Evolutionary conservation across 2,113 vertebrate species (phyloP).

Genomic region (Paradoxurus hermaphroditus): DNA sequence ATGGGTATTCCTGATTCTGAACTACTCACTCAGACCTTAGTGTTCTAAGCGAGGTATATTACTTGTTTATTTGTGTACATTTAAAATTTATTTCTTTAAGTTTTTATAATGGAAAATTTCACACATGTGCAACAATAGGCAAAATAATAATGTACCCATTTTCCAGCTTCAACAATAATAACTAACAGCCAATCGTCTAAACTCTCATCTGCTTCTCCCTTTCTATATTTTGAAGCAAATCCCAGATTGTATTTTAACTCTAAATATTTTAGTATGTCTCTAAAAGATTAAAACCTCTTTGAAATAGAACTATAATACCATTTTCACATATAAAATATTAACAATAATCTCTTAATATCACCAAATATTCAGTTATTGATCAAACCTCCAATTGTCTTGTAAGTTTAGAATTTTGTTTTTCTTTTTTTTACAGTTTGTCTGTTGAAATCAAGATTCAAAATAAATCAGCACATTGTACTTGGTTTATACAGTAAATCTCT

Average conservation of each 20-base stretch:
- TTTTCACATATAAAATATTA: slow-evolving; percentile 42
- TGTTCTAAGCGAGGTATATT: background rate
- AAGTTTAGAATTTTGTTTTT: background rate
- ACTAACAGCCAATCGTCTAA: background rate
- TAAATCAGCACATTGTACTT: background rate
- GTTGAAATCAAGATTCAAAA: slow-evolving; percentile 25
- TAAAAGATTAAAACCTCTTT: background rate
- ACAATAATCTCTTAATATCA: slow-evolving; percentile 25
- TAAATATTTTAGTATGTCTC: slow-evolving; percentile 39
- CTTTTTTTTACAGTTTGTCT: background rate
- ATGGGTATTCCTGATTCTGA: background rate
- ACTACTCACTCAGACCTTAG: background rate
- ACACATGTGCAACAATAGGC: background rate
- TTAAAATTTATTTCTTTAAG: slow-evolving; percentile 20
- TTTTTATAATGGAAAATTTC: slow-evolving; percentile 11
- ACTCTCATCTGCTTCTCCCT: background rate
- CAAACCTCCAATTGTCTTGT: background rate
- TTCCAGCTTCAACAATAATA: background rate
- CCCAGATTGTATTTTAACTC: background rate
- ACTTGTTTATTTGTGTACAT: background rate
- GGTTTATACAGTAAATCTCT: background rate
- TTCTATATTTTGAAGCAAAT: slow-evolving; percentile 45
- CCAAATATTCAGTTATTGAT: background rate
- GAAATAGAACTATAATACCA: background rate
- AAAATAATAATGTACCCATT: slow-evolving; percentile 23